Base-by-base conservation (phyloP, 2,888 invertebrate genomes). In the Miltochrista miniata region DNA sequence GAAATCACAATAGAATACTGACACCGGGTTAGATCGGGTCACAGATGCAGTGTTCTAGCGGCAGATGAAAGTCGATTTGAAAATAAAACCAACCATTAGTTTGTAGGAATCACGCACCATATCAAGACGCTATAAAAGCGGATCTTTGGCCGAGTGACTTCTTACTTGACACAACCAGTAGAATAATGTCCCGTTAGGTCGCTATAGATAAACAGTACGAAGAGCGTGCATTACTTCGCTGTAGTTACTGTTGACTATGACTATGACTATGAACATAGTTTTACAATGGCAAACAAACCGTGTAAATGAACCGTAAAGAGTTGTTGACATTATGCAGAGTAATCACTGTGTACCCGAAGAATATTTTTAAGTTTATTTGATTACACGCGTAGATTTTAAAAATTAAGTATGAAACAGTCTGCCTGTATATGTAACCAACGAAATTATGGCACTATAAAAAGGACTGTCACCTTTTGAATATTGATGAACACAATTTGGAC, bases 121-220 rank as follows among this genome's bases (percentile, higher is more conserved):
- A 55, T 58, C 56, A 54, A 58, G 56, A 50, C 56, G 63, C 58
- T 56, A 55, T 57, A 59, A 56, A 65, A 61, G 65, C 79, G 81
- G 82, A 82, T 81, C 70, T 72, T 63, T 70, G 78, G 68, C 71
- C 70, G 66, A 70, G 64, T 76, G 76, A 68, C 58, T 70, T 65
- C 61, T 67, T 75, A 69, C 70, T 67, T 76, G 68, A 74, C 68
- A 10, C 53, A 61, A 64, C 61, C 54, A 53, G 60, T 47, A 55
- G 56, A 34, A 51, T 54, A 59, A 59, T 52, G 57, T 67, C 56
- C 79, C 78, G 79, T 80, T 79, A 81, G 44, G 48, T 51, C 51
- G 54, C 48, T 59, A 59, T 51, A 56, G 40, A 57, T 61, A 54
- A 58, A 67, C 46, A 56, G 51, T 51, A 51, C 45, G 48, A 35